Percentiles rank a stretch among this genome's conserved stretches.
phyloP scores from a whole-genome alignment of 2,888 invertebrate species.

The Mechanitis mazaeus region DNA sequence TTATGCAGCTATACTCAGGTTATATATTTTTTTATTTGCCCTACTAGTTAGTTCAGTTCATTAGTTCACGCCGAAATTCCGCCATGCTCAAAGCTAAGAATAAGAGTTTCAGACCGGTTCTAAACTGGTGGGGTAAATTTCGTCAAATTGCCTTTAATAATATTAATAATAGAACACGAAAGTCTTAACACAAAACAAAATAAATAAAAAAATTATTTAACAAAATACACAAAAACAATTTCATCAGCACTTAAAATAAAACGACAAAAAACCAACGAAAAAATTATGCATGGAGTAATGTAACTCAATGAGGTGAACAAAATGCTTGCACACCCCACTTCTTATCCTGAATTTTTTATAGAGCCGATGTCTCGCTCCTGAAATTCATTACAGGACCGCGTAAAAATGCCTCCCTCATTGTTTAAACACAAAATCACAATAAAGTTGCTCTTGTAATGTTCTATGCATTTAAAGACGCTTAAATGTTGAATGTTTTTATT shows the following conservation, averaged over 20 bases:
- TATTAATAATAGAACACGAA: too few species aligned
- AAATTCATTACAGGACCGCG: slow-evolving; percentile 62
- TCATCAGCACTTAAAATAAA: slow-evolving; percentile 25
- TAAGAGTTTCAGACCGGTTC: too few species aligned
- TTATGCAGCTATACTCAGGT: too few species aligned
- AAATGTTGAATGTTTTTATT: slow-evolving; percentile 36
- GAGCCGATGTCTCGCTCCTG: slow-evolving; percentile 52
- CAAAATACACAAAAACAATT: slow-evolving; percentile 3
- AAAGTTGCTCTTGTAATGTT: slow-evolving; percentile 65
- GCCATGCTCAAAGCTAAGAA: too few species aligned
- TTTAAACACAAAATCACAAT: slow-evolving; percentile 74
- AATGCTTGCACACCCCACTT: slow-evolving; percentile 49
- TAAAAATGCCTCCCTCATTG: slow-evolving; percentile 66
- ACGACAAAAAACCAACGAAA: slow-evolving; percentile 38
- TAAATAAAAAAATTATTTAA: neutral
- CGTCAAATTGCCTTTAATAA: too few species aligned
- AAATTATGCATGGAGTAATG: slow-evolving; percentile 73
- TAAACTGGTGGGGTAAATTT: too few species aligned
- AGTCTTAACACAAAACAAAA: neutral
- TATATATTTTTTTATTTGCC: too few species aligned
- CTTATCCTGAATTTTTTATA: slow-evolving; percentile 64
- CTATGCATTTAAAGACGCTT: slow-evolving; percentile 62
- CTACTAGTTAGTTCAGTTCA: too few species aligned
- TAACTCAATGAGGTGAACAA: slow-evolving; percentile 72
- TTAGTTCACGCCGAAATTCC: too few species aligned